Evolutionary conservation across 2,797 vertebrate genomes (phyloP), one percentile per base, ranked within the genome.

Genomic region (Anabas testudineus): DNA sequence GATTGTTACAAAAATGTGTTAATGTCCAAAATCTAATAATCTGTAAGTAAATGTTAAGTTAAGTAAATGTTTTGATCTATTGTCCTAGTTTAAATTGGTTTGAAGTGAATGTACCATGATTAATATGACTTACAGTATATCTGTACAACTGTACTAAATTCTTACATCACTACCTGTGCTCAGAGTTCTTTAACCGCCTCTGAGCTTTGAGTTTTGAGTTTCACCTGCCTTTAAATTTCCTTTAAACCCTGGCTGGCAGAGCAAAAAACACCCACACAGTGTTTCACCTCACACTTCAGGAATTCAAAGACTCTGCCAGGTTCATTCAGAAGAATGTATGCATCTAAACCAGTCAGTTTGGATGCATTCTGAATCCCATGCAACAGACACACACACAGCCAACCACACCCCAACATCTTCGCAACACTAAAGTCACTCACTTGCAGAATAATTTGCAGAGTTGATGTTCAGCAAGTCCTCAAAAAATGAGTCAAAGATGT

Each of bases 281-380:
- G 7, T 2, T 13, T 10, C 28, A 43, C 47, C 58, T 91, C 86
- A 89, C 65, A 16, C 64, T 39, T 87, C 41, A 89, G 87, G 92
- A 91, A 93, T 93, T 67, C 72, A 3, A 80, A 82, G 46, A 74
- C 48, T 66, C 58, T 78, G 82, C 76, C 69, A 71, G 77, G 69
- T 64, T 78, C 77, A 68, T 47, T 80, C 52, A 42, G 36, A 61
- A 66, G 69, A 82, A 88, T 67, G 85, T 67, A 13, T 64, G 65
- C 58, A 57, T 84, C 42, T 26, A 80, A 93, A 94, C 94, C 86
- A 68, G 93, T 92, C 47, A 54, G 92, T 90, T 82, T 64, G 80
- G 87, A 88, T 89, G 80, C 68, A 82, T 88, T 79, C 62, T 68
- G 60, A 7, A 59, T 85, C 52, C 85, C 69, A 45, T 61, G 82